Base-by-base conservation (phyloP, 2,888 invertebrate species). In the Clunio marinus region DNA sequence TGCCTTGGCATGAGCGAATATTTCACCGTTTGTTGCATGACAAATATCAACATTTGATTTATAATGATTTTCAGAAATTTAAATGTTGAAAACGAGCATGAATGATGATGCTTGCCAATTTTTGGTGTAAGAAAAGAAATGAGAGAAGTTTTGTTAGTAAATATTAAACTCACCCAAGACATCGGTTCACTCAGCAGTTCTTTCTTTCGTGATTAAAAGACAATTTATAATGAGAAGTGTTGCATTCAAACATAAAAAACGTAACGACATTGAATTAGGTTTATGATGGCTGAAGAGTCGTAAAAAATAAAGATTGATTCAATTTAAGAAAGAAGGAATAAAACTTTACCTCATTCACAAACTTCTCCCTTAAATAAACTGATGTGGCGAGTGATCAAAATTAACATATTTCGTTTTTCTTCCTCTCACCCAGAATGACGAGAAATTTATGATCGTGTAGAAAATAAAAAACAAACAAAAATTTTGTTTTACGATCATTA, bases 401-500 rank as follows among this genome's bases (percentile, higher is more conserved):
- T 41, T 41, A 41, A 41, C 41, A 41, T 41, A 41, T 41, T 41
- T 41, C 15, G 10, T 10, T 41, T 2, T 13, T 2, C 32, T 15
- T 15, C 20, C 15, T 58, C 58, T 32, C 32, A 17, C 20, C 27
- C 58, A 28, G 28, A 2, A 32, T 2, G 58, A 51, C n/a, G 22
- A 1, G 32, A 60, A 41, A 60, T 60, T 37, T 41, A 60, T 60
- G 37, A 37, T 60, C 41, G 20, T 60, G 37, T 60, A 35, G 22
- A 37, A 37, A 37, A 60, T 24, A 60, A 59, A 32, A 59, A 59
- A 60, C 60, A 60, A 60, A 60, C 60, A 60, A 60, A 57, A 37
- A 13, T 60, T 41, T 60, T 22, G 37, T 60, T 35, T 60, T 60
- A 60, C 37, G 60, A 60, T 60, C 60, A 60, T 60, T 60, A 60